These are phyloP conservation scores for Scomberomorus guttatus DNA, from an alignment of 2,797 vertebrate species.

Conservation along the genomic window DNA sequence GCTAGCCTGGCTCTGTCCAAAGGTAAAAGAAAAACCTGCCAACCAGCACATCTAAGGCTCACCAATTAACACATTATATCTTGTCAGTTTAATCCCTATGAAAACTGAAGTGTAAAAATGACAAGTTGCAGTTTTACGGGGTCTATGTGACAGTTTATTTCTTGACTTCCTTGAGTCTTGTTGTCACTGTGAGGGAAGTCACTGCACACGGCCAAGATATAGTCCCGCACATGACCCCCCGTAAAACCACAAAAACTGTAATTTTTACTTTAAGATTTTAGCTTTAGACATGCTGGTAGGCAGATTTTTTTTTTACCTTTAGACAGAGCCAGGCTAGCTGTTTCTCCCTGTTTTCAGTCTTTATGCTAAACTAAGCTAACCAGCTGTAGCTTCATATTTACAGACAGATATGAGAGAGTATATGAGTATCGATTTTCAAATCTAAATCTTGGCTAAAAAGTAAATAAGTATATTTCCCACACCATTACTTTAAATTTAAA, in stretches of 20 bases:
- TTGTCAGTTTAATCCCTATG: background rate
- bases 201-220: background rate
- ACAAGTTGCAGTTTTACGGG: background rate
- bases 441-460: background rate
- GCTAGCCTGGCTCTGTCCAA: no score
- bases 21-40: no score
- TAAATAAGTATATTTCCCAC: background rate
- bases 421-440: background rate
- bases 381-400: background rate
- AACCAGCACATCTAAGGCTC: no score
- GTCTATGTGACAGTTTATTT: background rate
- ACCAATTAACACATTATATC: no score
- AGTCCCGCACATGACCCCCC: background rate
- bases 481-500: background rate
- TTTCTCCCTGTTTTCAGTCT: background rate
- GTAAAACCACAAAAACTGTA: background rate
- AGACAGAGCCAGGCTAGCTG: background rate
- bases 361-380: slow-evolving; percentile 1
- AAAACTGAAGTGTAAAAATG: background rate
- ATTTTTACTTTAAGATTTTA: background rate
- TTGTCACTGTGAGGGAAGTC: background rate
- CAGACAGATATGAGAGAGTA: background rate
- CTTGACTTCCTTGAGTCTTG: background rate
- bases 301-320: background rate
- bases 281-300: no score